Conservation (phyloP, 2,113 vertebrate species). For the Pholis gunnellus region DNA sequence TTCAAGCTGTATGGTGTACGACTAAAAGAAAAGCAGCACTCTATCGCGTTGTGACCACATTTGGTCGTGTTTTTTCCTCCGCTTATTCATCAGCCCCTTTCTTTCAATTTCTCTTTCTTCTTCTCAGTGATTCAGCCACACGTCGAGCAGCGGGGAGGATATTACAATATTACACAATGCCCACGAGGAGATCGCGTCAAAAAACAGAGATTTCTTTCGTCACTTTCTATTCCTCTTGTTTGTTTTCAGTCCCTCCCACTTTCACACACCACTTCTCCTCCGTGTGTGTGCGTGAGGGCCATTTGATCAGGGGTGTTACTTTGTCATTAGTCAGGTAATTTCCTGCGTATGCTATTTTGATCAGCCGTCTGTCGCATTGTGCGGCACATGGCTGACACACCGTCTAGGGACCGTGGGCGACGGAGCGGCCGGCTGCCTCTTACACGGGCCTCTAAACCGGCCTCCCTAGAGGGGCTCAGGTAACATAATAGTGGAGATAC, state of each 20-base stretch:
- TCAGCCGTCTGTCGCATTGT: conserved; percentile 20
- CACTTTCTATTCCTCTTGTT: conserved; percentile 72
- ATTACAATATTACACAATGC: conserved; percentile 55
- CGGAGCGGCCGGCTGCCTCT: conserved; percentile 56
- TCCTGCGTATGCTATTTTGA: conserved; percentile 15
- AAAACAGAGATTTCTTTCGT: conserved; percentile 38
- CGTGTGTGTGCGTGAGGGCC: conserved; percentile 12
- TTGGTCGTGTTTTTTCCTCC: conserved; percentile 14
- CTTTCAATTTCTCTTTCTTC: conserved; percentile 15
- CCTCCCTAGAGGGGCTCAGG: conserved; percentile 74
- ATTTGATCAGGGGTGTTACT: conserved; percentile 23
- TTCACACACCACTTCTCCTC: conserved; percentile 60
- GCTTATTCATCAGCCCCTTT: conserved; percentile 20
- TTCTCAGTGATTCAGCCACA: conserved; percentile 35
- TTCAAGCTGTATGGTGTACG: not conserved
- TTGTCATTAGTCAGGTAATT: conserved; percentile 28
- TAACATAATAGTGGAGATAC: conserved; percentile 64
- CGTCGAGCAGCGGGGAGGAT: conserved; percentile 24
- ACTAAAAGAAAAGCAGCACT: conserved; percentile 1
- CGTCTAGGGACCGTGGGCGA: conserved; percentile 64
- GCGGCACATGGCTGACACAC: conserved; percentile 62
- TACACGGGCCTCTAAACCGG: conserved; percentile 55
- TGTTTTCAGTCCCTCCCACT: conserved; percentile 33
- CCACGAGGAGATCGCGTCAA: conserved; percentile 17
- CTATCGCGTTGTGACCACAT: conserved; percentile 5